Base-by-base conservation (phyloP, 2,113 vertebrate species). In the Cochlearius cochlearius region DNA sequence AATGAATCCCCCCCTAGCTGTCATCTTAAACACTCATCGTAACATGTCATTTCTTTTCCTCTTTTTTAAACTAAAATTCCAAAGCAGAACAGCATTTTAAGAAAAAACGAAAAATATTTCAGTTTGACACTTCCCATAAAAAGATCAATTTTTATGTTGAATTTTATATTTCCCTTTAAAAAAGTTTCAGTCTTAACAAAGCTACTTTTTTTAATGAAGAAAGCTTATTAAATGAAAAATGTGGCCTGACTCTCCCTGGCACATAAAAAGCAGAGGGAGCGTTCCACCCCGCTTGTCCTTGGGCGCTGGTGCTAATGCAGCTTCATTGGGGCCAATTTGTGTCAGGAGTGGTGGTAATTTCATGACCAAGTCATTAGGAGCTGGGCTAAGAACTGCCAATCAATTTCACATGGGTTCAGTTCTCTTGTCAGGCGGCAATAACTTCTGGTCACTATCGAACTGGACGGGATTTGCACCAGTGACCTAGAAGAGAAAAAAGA, bases 381-480 rank as follows among this genome's bases (percentile, higher is more conserved):
- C 20, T 94, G 21, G 26, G 29, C 23, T 91, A 64, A 90, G 71
- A 94, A 49, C 14, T 88, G 67, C 41, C 58, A 43, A 75, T 80
- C 62, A 56, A 20, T 94, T 91, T 90, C 43, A 66, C 17, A 19
- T 38, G 17, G n/a, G 78, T 88, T 94, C 3, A 1, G 11, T 52
- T 71, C 64, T 67, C 16, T n/a, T 80, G 34, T 77, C 55, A 78
- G 30, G 39, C 72, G 69, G 53, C 59, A 85, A 84, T 94, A 83
- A 90, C 30, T 97, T 95, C 64, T 92, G 59, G 72, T 79, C 19
- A 38, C 49, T 41, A 59, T 68, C 56, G 56, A 91, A 79, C 43
- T 41, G 45, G 73, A 55, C 55, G 85, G 92, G 66, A 63, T 94
- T 94, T 96, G 78, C 73, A 95, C 64, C 75, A 89, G 34, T 72